Evolutionary conservation across 2,888 invertebrate species (phyloP).

Genomic region (Drosophila fungiperda): DNA sequence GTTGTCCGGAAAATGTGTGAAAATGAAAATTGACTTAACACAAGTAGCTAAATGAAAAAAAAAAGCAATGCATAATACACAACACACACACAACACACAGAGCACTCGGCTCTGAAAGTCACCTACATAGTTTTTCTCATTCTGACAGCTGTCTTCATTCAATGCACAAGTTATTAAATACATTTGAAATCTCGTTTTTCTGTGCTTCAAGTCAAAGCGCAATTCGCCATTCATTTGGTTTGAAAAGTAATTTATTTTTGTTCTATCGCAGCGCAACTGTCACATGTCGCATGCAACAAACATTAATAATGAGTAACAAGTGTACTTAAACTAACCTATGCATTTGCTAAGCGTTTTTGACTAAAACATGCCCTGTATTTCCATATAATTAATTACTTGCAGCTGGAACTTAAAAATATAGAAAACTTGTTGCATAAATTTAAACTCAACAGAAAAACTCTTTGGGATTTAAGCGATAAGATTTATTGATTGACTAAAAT

Average conservation of each 20-base stretch:
- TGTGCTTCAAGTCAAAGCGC: slow-evolving; percentile 28
- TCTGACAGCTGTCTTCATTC: slow-evolving; percentile 37
- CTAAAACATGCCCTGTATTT: background rate
- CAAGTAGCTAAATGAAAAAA: slow-evolving; percentile 7
- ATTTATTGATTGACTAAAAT: too few species aligned
- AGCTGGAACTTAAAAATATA: background rate
- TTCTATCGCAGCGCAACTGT: slow-evolving; percentile 25
- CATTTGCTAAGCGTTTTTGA: background rate
- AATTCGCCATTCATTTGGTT: slow-evolving; percentile 55
- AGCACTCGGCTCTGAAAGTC: background rate
- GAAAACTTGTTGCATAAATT: background rate
- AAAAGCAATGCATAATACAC: background rate
- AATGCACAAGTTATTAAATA: slow-evolving; percentile 43
- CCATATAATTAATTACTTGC: too few species aligned
- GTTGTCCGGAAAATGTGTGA: slow-evolving; percentile 47
- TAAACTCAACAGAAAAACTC: background rate
- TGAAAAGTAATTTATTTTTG: slow-evolving; percentile 12
- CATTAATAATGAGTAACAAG: slow-evolving; percentile 62
- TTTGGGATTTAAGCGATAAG: too few species aligned
- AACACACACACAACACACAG: background rate
- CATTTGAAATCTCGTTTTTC: slow-evolving; percentile 35
- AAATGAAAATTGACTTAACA: slow-evolving; percentile 57
- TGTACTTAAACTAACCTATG: background rate
- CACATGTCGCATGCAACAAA: slow-evolving; percentile 73
- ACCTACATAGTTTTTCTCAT: background rate